Evolutionary conservation across 2,113 vertebrate genomes (phyloP).

Genomic region (Camelus dromedarius): DNA sequence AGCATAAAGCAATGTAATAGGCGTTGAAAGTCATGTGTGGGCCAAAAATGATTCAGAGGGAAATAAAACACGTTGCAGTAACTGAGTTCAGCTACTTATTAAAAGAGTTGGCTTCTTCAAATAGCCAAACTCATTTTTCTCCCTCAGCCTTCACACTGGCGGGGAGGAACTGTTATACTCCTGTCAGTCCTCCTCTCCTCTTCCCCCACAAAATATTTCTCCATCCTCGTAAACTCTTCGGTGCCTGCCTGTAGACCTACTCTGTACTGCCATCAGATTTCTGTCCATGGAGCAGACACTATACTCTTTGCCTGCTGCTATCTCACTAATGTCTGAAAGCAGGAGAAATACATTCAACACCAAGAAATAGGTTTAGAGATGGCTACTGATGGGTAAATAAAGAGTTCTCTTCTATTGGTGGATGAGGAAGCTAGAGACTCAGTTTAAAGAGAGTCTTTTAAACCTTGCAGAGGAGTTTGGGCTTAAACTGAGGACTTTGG

Average conservation of each 20-base stretch:
- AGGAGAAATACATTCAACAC: not conserved
- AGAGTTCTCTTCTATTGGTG: not conserved
- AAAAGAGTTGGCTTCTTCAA: slow-evolving; percentile 30
- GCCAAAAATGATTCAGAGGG: slow-evolving; percentile 38
- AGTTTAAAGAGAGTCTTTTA: not conserved
- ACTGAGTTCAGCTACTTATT: not conserved
- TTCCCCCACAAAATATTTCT: not conserved
- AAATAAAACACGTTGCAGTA: slow-evolving; percentile 37
- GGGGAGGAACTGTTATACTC: not conserved
- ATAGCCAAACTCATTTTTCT: not conserved
- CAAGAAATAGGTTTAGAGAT: not conserved
- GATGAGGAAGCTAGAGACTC: not conserved
- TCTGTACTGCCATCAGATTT: not conserved
- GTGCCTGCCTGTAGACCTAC: not conserved
- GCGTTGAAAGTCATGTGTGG: not conserved
- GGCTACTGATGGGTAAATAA: not conserved
- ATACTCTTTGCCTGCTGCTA: not conserved
- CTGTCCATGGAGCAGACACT: not conserved
- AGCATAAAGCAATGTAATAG: slow-evolving; percentile 21
- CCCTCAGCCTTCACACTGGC: not conserved
- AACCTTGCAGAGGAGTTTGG: not conserved
- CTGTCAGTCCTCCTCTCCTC: rapidly evolving
- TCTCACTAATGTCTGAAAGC: not conserved
- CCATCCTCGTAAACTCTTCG: not conserved
- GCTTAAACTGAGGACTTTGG: not conserved